Evolutionary conservation across 2,797 vertebrate genomes (phyloP).

Genomic region (Chaunax sp.): DNA sequence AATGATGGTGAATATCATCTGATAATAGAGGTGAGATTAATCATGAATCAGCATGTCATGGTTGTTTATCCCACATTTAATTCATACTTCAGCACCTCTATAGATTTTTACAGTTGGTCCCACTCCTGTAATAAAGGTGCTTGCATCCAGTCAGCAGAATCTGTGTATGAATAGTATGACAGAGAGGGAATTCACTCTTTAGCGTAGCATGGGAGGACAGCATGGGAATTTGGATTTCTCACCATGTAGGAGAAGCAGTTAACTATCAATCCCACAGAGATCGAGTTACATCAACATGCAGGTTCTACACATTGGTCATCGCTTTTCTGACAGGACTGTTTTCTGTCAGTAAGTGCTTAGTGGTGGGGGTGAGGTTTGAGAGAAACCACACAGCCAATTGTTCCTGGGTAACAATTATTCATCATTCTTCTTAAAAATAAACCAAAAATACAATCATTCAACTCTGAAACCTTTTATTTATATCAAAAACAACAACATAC

Average conservation of each 20-base stretch:
- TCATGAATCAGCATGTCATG: neutral
- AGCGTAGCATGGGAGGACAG: slow-evolving; percentile 33
- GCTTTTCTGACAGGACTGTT: slow-evolving; percentile 62
- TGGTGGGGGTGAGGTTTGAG: neutral
- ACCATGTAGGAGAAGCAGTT: slow-evolving; percentile 75
- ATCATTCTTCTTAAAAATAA: slow-evolving; percentile 9
- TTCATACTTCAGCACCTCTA: slow-evolving; percentile 34
- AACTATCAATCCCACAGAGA: slow-evolving; percentile 78
- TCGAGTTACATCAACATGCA: slow-evolving; percentile 77
- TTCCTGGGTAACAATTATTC: neutral
- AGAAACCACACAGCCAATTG: neutral
- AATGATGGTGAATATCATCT: neutral
- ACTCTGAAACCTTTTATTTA: slow-evolving; percentile 73
- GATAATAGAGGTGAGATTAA: neutral
- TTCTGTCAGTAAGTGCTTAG: slow-evolving; percentile 54
- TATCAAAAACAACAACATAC: slow-evolving; percentile 73
- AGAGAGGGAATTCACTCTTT: slow-evolving; percentile 44
- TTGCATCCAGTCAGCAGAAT: slow-evolving; percentile 68
- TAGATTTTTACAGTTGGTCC: slow-evolving; percentile 28
- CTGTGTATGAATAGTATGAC: slow-evolving; percentile 33
- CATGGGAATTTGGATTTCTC: slow-evolving; percentile 75
- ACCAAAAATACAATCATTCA: slow-evolving; percentile 19
- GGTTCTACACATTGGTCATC: slow-evolving; percentile 71
- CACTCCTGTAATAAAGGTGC: slow-evolving; percentile 23
- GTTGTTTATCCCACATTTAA: slow-evolving; percentile 10